Percentiles rank a stretch among this genome's conserved stretches.
Evolutionary conservation across 2,113 vertebrate genomes (phyloP).

Genomic region (Lepidothrix coronata): DNA sequence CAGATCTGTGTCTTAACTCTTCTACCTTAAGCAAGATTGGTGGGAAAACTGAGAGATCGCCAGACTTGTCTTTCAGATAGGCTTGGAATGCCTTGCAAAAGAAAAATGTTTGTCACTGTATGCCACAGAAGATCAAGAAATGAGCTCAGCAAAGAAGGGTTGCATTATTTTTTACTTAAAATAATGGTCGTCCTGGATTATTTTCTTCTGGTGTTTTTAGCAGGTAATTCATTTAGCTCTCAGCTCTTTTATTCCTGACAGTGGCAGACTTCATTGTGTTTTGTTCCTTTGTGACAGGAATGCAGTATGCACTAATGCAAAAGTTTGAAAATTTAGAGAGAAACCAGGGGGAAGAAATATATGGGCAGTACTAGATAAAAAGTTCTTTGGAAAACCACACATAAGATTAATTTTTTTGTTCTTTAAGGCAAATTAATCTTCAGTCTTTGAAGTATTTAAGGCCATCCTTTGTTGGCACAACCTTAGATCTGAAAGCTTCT

Average conservation of each 20-base stretch:
- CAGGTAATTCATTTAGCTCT: not conserved
- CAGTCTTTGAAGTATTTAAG: not conserved
- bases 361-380: not conserved
- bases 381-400: not conserved
- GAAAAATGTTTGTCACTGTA: not conserved
- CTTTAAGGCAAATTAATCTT: not conserved
- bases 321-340: not conserved
- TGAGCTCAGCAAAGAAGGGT: not conserved
- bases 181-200: rapidly evolving
- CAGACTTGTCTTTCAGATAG: not conserved
- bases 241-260: not conserved
- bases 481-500: not conserved
- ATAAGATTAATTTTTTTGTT: not conserved
- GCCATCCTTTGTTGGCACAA: not conserved
- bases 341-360: not conserved
- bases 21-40: not conserved
- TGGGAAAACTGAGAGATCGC: not conserved
- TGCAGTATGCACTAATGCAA: not conserved
- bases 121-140: not conserved
- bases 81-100: not conserved
- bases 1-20: not conserved
- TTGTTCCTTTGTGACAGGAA: not conserved
- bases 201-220: not conserved
- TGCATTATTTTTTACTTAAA: not conserved
- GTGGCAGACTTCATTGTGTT: not conserved